phyloP scores from a whole-genome alignment of 2,113 vertebrate genomes.

The Martes martes region DNA sequence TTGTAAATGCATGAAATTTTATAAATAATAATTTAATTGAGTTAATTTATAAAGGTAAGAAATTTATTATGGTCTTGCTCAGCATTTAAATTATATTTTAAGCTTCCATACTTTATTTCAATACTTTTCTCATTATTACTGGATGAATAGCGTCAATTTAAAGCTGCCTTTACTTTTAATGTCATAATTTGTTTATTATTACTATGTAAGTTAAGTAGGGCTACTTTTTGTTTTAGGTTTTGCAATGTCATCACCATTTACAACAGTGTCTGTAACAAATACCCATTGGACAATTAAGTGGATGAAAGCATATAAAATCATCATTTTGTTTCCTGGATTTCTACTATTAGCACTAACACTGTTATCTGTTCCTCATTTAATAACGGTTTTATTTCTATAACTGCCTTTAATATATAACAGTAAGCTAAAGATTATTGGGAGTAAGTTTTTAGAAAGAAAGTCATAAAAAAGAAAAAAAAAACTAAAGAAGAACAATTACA shows the following conservation, averaged over 20 bases:
- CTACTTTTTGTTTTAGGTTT: background rate
- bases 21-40: background rate
- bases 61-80: background rate
- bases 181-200: background rate
- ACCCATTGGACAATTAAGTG: background rate
- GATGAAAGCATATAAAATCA: background rate
- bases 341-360: background rate
- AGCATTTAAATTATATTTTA: background rate
- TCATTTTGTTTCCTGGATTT: background rate
- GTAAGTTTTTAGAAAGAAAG: background rate
- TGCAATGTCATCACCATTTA: background rate
- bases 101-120: background rate
- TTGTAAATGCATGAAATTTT: background rate
- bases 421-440: background rate
- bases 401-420: background rate
- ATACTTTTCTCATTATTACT: background rate
- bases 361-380: background rate
- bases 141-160: background rate
- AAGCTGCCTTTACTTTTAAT: background rate
- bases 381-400: background rate
- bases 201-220: background rate
- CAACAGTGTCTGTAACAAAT: background rate
- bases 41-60: background rate
- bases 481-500: background rate
- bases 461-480: background rate